A percentile compares a stretch with the other conserved stretches of the same genome.
These are phyloP conservation scores for Stigmatopora nigra DNA, from an alignment of 2,113 vertebrate genomes.

Conservation along the genomic window DNA sequence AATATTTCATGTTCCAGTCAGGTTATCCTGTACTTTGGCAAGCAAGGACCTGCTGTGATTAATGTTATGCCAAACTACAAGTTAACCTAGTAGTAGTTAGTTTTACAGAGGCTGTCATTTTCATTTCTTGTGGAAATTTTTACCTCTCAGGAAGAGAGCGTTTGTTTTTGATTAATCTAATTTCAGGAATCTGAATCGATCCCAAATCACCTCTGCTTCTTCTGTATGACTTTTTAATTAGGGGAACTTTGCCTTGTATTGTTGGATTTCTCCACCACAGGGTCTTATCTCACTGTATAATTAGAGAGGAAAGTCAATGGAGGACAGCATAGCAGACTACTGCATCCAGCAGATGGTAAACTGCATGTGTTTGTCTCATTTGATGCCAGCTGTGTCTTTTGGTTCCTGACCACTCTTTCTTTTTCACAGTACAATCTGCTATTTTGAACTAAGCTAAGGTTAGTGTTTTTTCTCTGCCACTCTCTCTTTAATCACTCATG, in stretches of 20 bases:
- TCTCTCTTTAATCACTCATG: conserved; percentile 18
- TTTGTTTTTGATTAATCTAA: neutral
- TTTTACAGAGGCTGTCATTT: too few relatives aligned
- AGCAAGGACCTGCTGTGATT: too few relatives aligned
- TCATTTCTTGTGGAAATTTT: neutral
- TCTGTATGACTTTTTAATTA: conserved; percentile 7
- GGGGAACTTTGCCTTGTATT: neutral
- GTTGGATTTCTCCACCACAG: conserved; percentile 13
- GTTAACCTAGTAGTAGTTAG: too few relatives aligned
- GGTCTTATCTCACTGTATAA: conserved; percentile 14
- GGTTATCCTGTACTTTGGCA: too few relatives aligned
- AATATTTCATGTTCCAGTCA: conserved; percentile 17
- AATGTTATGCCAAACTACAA: too few relatives aligned
- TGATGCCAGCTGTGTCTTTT: conserved; percentile 31
- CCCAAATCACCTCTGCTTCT: neutral
- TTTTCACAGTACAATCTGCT: neutral
- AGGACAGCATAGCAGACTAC: conserved; percentile 14
- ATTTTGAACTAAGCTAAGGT: neutral
- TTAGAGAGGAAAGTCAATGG: conserved; percentile 28
- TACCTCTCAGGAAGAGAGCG: neutral
- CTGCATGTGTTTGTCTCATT: conserved; percentile 33
- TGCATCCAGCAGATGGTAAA: conserved; percentile 38
- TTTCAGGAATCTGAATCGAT: neutral
- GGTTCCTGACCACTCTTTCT: conserved; percentile 11
- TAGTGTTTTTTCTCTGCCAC: conserved; percentile 15